These are phyloP conservation scores for Podotricha telesiphe DNA, from an alignment of 2,888 invertebrate species.

Conservation along the genomic window DNA sequence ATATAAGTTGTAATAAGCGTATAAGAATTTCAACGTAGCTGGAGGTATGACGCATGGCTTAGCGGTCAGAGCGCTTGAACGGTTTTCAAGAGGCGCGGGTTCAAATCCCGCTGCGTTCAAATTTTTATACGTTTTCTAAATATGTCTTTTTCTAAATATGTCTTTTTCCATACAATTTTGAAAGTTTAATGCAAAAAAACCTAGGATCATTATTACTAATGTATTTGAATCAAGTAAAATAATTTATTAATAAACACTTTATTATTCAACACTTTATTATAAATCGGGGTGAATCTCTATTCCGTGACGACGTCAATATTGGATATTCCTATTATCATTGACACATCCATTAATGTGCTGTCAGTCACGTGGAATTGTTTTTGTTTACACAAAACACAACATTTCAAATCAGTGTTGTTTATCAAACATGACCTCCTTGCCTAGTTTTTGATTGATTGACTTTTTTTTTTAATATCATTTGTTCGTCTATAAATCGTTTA, in stretches of 20 bases:
- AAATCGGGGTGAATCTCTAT: constrained; percentile 23
- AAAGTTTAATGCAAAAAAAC: too few species aligned
- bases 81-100: too few species aligned
- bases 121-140: too few species aligned
- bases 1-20: too few species aligned
- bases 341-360: constrained; percentile 59
- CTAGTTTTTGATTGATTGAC: constrained; percentile 19
- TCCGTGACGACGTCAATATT: constrained; percentile 47
- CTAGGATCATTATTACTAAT: too few species aligned
- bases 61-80: too few species aligned
- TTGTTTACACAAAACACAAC: constrained; percentile 45
- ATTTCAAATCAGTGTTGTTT: constrained; percentile 43
- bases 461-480: constrained; percentile 1
- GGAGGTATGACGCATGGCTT: too few species aligned
- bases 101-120: too few species aligned
- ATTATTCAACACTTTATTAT: constrained; percentile 32
- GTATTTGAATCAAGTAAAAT: too few species aligned
- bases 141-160: too few species aligned
- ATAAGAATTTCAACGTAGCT: too few species aligned
- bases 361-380: constrained; percentile 53
- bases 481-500: background rate
- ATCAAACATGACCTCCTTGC: constrained; percentile 25
- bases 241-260: constrained; percentile 2
- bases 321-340: constrained; percentile 54
- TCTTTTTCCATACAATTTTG: too few species aligned